Conservation (phyloP, 2,113 vertebrate genomes). For the Pipra filicauda region DNA sequence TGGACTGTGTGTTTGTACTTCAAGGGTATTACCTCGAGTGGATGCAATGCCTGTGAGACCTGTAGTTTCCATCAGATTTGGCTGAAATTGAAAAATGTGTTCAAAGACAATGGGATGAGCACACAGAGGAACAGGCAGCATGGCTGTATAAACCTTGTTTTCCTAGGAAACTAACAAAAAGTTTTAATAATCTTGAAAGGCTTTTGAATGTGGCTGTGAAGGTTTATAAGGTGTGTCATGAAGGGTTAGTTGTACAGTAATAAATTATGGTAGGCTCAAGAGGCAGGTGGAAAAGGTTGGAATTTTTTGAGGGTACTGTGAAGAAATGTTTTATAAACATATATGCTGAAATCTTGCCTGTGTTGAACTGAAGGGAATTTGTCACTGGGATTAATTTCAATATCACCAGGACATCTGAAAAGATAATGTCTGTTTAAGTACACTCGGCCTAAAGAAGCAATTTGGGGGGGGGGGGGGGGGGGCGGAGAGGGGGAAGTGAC, state of each 20-base stretch:
- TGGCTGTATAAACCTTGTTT: background rate
- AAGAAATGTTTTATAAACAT: background rate
- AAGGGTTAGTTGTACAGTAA: background rate
- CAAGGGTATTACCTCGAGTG: too few species aligned
- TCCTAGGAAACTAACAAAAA: background rate
- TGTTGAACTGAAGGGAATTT: background rate
- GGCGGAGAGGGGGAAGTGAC: too few species aligned
- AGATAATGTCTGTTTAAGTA: background rate
- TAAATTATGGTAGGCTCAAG: background rate
- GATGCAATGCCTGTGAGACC: background rate
- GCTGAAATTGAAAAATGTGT: background rate
- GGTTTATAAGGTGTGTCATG: accelerated
- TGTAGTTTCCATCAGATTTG: background rate
- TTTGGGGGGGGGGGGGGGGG: too few species aligned
- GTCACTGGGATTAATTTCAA: background rate
- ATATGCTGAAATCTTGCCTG: background rate
- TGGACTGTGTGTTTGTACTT: background rate
- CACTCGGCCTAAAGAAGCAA: background rate
- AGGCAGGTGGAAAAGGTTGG: background rate
- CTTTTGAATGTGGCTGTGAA: background rate
- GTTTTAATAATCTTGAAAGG: background rate
- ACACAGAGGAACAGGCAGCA: background rate
- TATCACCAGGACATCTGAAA: background rate
- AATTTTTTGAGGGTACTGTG: background rate
- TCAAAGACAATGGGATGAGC: background rate